Evolutionary conservation across 2,797 vertebrate genomes (phyloP), one percentile per base, ranked within the genome.

Genomic region (Sternotherus odoratus): DNA sequence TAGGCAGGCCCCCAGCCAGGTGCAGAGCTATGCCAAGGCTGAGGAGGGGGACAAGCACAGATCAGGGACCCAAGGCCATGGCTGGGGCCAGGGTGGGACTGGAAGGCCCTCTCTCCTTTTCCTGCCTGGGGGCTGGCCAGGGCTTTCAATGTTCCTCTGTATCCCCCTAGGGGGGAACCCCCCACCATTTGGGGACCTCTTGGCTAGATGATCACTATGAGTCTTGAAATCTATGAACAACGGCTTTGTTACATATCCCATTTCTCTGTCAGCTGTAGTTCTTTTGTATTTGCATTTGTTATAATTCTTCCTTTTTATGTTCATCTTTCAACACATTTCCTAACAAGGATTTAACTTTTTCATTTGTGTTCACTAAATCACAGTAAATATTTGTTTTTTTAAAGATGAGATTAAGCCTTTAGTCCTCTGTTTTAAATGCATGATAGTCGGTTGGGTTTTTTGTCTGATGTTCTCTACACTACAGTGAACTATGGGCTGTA

Each of bases 401-500:
- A 69, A 79, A 93, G 82, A 77, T 54, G 33, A 77, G 86, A 50
- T 95, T 95, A 83, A 86, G 33, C 53, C 79, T 97, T 94, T 94
- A 74, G 90, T 95, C 50, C 28, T 91, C 94, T 95, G 90, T 90
- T 97, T 92, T 92, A 97, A 96, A 95, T 86, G 91, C 69, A 84
- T 86, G 81, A 77, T 75, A 94, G 91, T 93, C 89, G 88, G 43
- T 5, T 0, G 39, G 72, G 79, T 69, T 90, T 92, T 95, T 90
- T 87, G 28, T 96, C 96, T 96, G 86, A 93, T 89, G 88, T 92
- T 95, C 91, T 96, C 94, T 92, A 77, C 90, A 85, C 91, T 93
- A 91, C 2, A 0, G 56, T 79, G 91, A 97, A 90, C 95, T 92
- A 93, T 89, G 6, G 60, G 83, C 92, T 95, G 93, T 82, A 93